These are phyloP conservation scores for Pachycephus smyrnensis DNA, from an alignment of 2,888 invertebrate species.

Conservation along the genomic window DNA sequence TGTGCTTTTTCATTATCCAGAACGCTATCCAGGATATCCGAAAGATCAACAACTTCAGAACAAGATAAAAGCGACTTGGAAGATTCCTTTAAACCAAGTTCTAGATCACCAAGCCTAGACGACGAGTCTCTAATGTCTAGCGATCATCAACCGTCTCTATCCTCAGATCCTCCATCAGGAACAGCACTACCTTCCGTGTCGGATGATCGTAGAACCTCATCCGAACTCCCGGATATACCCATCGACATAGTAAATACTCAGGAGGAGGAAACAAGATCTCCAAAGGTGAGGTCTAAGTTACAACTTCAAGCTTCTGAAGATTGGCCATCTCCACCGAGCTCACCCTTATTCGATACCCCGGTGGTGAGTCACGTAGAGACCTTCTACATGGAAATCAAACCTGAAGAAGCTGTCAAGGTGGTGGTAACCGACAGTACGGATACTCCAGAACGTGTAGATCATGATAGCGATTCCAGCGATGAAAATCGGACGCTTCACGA, in stretches of 20 bases:
- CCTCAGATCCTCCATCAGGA: slow-evolving; percentile 80
- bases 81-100: slow-evolving; percentile 87
- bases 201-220: slow-evolving; percentile 84
- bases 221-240: slow-evolving; percentile 87
- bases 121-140: slow-evolving; percentile 87
- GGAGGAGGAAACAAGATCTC: slow-evolving; percentile 65
- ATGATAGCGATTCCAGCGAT: slow-evolving; percentile 73
- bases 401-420: slow-evolving; percentile 83
- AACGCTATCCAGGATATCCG: slow-evolving; percentile 87
- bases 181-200: slow-evolving; percentile 71
- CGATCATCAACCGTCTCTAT: slow-evolving; percentile 86
- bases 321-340: slow-evolving; percentile 85
- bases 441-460: slow-evolving; percentile 68
- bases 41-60: slow-evolving; percentile 89
- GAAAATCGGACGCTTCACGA: slow-evolving; percentile 79
- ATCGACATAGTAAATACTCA: slow-evolving; percentile 75
- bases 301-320: slow-evolving; percentile 78
- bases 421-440: slow-evolving; percentile 79
- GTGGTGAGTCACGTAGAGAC: slow-evolving; percentile 83
- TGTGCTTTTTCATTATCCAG: slow-evolving; percentile 80
- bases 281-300: slow-evolving; percentile 48
- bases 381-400: slow-evolving; percentile 81
- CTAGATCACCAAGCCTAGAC: slow-evolving; percentile 85
- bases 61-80: slow-evolving; percentile 86
- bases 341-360: slow-evolving; percentile 77